Percentiles rank a stretch among this genome's conserved stretches.
phyloP scores from a whole-genome alignment of 2,113 vertebrate species.

The Alligator mississippiensis region DNA sequence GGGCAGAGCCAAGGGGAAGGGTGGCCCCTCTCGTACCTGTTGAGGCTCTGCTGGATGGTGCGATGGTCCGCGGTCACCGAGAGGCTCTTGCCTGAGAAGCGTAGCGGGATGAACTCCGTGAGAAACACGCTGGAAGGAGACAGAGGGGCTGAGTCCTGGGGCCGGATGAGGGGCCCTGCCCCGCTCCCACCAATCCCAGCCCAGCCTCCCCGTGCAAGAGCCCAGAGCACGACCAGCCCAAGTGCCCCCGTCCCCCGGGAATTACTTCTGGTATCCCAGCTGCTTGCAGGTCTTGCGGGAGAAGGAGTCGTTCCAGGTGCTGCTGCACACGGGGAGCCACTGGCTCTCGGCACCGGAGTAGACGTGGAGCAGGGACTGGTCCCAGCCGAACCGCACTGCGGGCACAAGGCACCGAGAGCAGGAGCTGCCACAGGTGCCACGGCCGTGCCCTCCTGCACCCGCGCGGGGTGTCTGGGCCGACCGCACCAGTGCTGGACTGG shows the following conservation, averaged over 20 bases:
- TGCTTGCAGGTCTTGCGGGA: constrained; percentile 80
- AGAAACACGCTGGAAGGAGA: constrained; percentile 39
- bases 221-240: too few relatives aligned
- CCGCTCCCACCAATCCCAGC: neutral
- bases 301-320: constrained; percentile 66
- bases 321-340: constrained; percentile 82
- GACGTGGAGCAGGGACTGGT: constrained; percentile 78
- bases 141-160: neutral
- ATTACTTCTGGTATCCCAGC: constrained; percentile 82
- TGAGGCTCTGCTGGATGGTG: constrained; percentile 80
- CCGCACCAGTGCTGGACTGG: too few relatives aligned
- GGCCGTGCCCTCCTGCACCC: neutral
- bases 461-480: neutral
- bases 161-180: neutral
- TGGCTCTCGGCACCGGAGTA: constrained; percentile 72
- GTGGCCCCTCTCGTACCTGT: constrained; percentile 49
- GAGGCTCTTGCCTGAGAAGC: constrained; percentile 59
- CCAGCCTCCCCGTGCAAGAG: neutral
- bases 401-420: neutral
- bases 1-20: rapidly evolving
- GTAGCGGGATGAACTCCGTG: constrained; percentile 54
- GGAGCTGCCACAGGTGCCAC: neutral
- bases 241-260: neutral
- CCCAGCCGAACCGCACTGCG: constrained; percentile 78
- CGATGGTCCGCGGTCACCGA: neutral